Conservation (phyloP, 2,797 vertebrate species). For the Acipenser transmontanus region DNA sequence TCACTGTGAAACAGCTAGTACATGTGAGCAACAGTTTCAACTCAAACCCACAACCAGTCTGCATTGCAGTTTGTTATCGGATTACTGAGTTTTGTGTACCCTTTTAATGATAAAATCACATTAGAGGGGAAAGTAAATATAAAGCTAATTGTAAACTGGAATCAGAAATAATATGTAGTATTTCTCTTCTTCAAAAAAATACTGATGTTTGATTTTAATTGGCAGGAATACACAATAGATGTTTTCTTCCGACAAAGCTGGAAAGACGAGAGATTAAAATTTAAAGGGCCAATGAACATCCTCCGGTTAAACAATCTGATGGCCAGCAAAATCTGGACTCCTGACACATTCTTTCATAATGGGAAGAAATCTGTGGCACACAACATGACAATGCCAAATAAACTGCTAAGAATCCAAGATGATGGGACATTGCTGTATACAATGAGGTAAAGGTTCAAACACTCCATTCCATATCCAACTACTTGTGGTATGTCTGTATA, state of each 20-base stretch:
- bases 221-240: slow-evolving; percentile 94
- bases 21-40: no score
- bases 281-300: slow-evolving; percentile 95
- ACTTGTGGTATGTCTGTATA: not conserved
- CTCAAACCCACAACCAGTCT: no score
- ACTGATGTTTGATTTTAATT: slow-evolving; percentile 25
- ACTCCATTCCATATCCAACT: slow-evolving; percentile 12
- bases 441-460: slow-evolving; percentile 71
- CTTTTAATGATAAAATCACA: no score
- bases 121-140: no score
- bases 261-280: slow-evolving; percentile 92
- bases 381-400: slow-evolving; percentile 99
- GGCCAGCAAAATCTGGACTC: slow-evolving; percentile 99
- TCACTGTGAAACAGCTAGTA: no score
- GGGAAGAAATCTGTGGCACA: slow-evolving; percentile 97
- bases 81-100: no score
- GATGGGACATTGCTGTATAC: slow-evolving; percentile 92
- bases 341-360: slow-evolving; percentile 97
- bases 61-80: no score
- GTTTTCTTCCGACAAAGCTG: slow-evolving; percentile 96
- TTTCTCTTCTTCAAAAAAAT: not conserved
- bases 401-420: slow-evolving; percentile 88
- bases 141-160: no score
- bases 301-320: slow-evolving; percentile 94
- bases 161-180: not conserved